phyloP scores from a whole-genome alignment of 2,888 invertebrate genomes.

The Thecocarcelia acutangulata region DNA sequence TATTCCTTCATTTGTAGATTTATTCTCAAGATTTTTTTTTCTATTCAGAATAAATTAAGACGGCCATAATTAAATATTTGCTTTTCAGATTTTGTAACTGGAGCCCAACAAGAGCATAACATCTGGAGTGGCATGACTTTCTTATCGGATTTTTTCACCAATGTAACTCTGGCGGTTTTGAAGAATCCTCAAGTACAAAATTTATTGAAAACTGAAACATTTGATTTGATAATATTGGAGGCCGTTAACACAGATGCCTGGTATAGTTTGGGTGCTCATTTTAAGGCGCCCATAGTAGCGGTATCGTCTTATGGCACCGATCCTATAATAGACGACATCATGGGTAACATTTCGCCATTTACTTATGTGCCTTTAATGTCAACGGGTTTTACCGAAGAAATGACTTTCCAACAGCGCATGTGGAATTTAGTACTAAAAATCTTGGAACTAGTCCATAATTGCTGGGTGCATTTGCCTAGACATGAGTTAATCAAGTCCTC shows the following conservation, averaged over 20 bases:
- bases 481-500: constrained; percentile 72
- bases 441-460: constrained; percentile 69
- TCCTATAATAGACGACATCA: constrained; percentile 67
- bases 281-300: constrained; percentile 75
- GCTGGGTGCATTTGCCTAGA: constrained; percentile 73
- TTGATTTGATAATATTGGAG: constrained; percentile 79
- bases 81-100: constrained; percentile 70
- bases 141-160: constrained; percentile 6
- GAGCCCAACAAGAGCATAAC: constrained; percentile 74
- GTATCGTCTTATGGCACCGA: constrained; percentile 73
- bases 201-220: constrained; percentile 74
- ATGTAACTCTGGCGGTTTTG: constrained; percentile 45
- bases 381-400: constrained; percentile 73
- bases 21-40: too few species aligned
- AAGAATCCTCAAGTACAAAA: constrained; percentile 69
- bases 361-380: constrained; percentile 75
- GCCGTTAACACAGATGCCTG: constrained; percentile 76
- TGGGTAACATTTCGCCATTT: constrained; percentile 76
- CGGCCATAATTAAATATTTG: too few species aligned
- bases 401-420: constrained; percentile 78
- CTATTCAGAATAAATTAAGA: too few species aligned
- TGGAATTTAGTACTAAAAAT: constrained; percentile 74
- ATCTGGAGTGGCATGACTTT: constrained; percentile 57
- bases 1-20: too few species aligned
- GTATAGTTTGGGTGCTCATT: constrained; percentile 75